Evolutionary conservation across 2,888 invertebrate species (phyloP).

Genomic region (Desoria tigrina): DNA sequence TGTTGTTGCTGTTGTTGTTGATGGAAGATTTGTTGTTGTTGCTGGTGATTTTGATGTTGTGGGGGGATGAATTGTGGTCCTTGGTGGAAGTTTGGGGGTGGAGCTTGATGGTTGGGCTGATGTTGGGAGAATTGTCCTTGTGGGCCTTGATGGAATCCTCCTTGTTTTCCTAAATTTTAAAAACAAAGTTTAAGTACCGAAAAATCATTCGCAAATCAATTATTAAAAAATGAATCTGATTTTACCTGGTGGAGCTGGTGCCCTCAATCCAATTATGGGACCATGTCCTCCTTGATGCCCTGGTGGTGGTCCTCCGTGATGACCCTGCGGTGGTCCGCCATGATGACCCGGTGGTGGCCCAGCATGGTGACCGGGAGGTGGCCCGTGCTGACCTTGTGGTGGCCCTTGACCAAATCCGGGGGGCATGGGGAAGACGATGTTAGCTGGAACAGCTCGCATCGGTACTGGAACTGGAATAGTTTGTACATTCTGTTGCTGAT

Average conservation of each 20-base stretch:
- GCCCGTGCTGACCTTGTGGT: conserved; percentile 30
- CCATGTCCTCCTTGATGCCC: too few species aligned
- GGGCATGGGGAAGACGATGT: conserved; percentile 49
- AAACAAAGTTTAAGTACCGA: background rate
- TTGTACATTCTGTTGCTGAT: background rate
- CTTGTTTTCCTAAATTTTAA: conserved; percentile 2
- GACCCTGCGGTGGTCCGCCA: too few species aligned
- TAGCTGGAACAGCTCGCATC: conserved; percentile 45
- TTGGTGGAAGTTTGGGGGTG: conserved; percentile 34
- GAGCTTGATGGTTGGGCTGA: conserved; percentile 28
- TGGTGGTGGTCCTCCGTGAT: too few species aligned
- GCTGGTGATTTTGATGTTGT: conserved; percentile 24
- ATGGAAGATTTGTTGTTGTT: conserved; percentile 16
- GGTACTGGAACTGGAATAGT: conserved; percentile 48
- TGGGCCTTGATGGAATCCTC: conserved; percentile 23
- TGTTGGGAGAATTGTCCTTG: conserved; percentile 41
- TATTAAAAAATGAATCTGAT: background rate
- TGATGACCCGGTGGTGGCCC: conserved; percentile 23
- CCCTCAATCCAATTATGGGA: conserved; percentile 23
- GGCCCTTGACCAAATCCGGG: conserved; percentile 21
- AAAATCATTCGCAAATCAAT: background rate
- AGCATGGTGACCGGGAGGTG: conserved; percentile 26
- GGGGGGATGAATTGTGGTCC: conserved; percentile 35
- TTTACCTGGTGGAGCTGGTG: conserved; percentile 33
- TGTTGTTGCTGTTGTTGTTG: conserved; percentile 23